Evolutionary conservation across 2,113 vertebrate genomes (phyloP).

Genomic region (Prunella fulvescens): DNA sequence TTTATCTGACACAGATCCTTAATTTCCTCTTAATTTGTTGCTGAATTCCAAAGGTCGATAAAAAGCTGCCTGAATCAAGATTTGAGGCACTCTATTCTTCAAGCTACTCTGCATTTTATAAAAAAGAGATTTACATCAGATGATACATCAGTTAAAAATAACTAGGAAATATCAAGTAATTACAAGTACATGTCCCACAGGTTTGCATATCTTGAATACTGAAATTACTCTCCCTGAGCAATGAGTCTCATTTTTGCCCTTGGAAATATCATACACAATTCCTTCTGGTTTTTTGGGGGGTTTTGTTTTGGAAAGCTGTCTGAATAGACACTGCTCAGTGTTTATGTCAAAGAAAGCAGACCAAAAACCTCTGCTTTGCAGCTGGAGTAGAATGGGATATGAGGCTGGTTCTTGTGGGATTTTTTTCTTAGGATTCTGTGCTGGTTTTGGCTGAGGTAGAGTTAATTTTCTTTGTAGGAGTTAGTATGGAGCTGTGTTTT

Average conservation of each 20-base stretch:
- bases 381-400: neutral
- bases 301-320: neutral
- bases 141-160: constrained; percentile 44
- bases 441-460: neutral
- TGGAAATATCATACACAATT: neutral
- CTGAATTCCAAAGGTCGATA: neutral
- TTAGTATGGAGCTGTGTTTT: neutral
- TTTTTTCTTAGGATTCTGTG: neutral
- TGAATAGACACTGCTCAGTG: neutral
- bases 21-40: neutral
- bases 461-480: neutral
- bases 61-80: neutral
- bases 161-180: neutral
- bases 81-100: neutral
- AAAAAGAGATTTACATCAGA: neutral
- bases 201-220: neutral
- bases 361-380: neutral
- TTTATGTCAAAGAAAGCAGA: neutral
- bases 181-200: neutral
- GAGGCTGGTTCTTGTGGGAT: neutral
- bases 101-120: neutral
- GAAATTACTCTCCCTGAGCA: neutral
- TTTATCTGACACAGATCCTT: neutral
- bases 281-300: neutral
- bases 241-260: neutral